Base-by-base conservation (phyloP, 2,797 vertebrate genomes). In the Oreortyx pictus region DNA sequence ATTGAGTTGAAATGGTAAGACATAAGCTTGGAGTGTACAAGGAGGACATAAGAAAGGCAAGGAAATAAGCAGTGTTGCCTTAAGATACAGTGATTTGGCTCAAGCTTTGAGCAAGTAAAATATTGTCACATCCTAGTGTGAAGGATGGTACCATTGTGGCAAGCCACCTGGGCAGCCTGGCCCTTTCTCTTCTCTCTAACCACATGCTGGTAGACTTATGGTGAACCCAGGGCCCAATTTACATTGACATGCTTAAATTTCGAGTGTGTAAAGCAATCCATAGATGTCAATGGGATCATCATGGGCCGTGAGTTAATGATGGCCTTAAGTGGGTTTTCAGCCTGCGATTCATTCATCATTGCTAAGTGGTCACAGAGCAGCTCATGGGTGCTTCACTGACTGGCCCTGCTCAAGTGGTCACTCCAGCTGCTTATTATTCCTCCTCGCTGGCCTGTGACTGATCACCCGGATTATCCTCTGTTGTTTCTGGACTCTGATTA, bases 341-440 rank as follows among this genome's bases (percentile, higher is more conserved):
- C 41, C 41, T 4, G 41, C 33, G 77, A 3, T 35, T 66, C 64
- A 19, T 29, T 57, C 59, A 22, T 60, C 2, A 7, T 3, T 1
- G 35, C 18, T 22, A 35, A 35, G 19, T 7, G 82, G 79, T 29
- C 75, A 13, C 49, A 0, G 27, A 57, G 59, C 43, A 23, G 56
- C 71, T 84, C 3, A 18, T 7, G 22, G 0, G 2, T 54, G 47
- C 77, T 11, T 37, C 37, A 37, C 9, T 37, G 37, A 46, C 0
- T n/a, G 59, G 86, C 43, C 82, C 75, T 12, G 12, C 37, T 68
- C 79, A 19, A 77, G 61, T 41, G 65, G 73, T 86, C 87, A 62
- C 54, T 90, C 33, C 24, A 52, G 59, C 70, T 86, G n/a, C 33
- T 95, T 89, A 20, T 37, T 92, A 72, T 59, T 93, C 90, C 72